These are phyloP conservation scores for Pongo pygmaeus DNA, from an alignment of 2,113 vertebrate species.

Conservation along the genomic window DNA sequence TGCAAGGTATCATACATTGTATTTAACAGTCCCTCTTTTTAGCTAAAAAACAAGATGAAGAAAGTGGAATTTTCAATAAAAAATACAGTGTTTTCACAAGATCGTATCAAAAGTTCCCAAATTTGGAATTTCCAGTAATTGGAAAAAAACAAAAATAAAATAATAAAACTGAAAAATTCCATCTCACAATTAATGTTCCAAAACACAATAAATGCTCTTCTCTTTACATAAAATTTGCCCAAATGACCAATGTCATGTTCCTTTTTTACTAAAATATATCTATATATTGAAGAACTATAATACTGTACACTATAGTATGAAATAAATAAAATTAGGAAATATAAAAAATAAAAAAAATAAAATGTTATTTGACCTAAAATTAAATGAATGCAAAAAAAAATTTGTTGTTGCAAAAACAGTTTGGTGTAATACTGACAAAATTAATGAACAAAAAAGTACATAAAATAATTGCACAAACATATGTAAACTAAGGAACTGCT, in stretches of 20 bases:
- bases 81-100: slow-evolving; percentile 99
- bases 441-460: slow-evolving; percentile 93
- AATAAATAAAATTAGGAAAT: slow-evolving; percentile 96
- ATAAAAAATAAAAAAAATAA: too few species aligned
- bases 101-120: slow-evolving; percentile 99
- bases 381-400: slow-evolving; percentile 96
- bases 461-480: slow-evolving; percentile 99
- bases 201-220: slow-evolving; percentile 99
- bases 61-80: slow-evolving; percentile 99
- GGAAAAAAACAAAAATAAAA: slow-evolving; percentile 98
- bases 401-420: slow-evolving; percentile 92
- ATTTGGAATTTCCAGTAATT: slow-evolving; percentile 99
- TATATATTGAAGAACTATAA: slow-evolving; percentile 99
- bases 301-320: slow-evolving; percentile 99
- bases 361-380: slow-evolving; percentile 99
- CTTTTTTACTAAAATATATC: slow-evolving; percentile 99
- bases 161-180: slow-evolving; percentile 99
- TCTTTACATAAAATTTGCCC: slow-evolving; percentile 99
- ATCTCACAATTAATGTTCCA: slow-evolving; percentile 99
- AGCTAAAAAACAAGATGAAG: slow-evolving; percentile 99
- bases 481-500: slow-evolving; percentile 99
- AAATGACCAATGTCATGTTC: slow-evolving; percentile 99
- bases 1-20: slow-evolving; percentile 99
- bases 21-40: slow-evolving; percentile 99
- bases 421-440: slow-evolving; percentile 99